These are phyloP conservation scores for Sicus ferrugineus DNA, from an alignment of 2,888 invertebrate species.

Conservation along the genomic window DNA sequence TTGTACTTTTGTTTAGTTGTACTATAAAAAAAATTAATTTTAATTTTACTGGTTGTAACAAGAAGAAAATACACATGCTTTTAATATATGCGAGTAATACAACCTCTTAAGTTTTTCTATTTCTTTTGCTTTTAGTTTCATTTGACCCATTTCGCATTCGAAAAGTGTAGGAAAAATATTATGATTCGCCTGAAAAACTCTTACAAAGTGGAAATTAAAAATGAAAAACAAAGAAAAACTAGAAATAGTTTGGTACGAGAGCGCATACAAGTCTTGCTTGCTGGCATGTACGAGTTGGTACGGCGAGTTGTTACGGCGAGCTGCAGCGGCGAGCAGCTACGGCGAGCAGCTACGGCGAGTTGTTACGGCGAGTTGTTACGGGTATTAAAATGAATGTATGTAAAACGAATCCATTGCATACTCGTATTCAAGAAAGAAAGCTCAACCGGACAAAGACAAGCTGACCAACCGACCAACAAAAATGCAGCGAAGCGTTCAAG, in stretches of 20 bases:
- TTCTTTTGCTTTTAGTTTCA: slow-evolving; percentile 27
- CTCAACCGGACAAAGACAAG: slow-evolving; percentile 19
- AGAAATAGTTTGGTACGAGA: background rate
- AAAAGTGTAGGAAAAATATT: slow-evolving; percentile 8
- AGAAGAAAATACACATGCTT: background rate
- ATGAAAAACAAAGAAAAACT: background rate
- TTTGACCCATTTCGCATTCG: slow-evolving; percentile 27
- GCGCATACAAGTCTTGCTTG: background rate
- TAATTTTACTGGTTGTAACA: no score
- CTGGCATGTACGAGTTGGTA: no score
- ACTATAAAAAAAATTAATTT: no score
- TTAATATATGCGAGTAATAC: background rate
- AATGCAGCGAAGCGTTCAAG: slow-evolving; percentile 60
- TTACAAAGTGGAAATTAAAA: slow-evolving; percentile 22
- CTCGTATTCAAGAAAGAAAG: slow-evolving; percentile 8
- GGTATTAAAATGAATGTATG: background rate
- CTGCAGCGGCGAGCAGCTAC: no score
- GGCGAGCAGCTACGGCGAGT: no score
- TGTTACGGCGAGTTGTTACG: no score
- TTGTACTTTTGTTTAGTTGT: no score
- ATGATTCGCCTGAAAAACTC: slow-evolving; percentile 11
- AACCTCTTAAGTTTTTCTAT: background rate
- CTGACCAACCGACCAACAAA: slow-evolving; percentile 29
- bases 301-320: no score
- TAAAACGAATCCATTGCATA: background rate